Conservation (phyloP, 2,888 invertebrate genomes). For the Cephonodes hylas region DNA sequence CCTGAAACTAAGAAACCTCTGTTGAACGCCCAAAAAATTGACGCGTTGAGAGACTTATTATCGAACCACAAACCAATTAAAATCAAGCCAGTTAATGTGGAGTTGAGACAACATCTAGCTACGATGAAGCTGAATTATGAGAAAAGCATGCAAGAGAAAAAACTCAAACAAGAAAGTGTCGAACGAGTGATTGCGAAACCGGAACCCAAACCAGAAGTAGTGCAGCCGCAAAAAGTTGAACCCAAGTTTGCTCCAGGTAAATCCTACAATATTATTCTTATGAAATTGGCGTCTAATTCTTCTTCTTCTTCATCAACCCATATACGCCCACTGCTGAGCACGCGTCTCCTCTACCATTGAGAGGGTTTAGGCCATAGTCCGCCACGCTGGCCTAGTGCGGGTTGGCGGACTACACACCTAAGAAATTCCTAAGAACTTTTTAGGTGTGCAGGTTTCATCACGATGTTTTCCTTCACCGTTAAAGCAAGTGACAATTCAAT, state of each 20-base stretch:
- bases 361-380: too few species aligned
- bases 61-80: constrained; percentile 75
- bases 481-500: too few species aligned
- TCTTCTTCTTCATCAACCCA: too few species aligned
- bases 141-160: constrained; percentile 54
- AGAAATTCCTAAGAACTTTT: too few species aligned
- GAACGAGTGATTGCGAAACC: constrained; percentile 19
- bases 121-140: constrained; percentile 60
- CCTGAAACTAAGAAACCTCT: constrained; percentile 62
- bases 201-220: constrained; percentile 17
- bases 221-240: constrained; percentile 18
- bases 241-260: constrained; percentile 27
- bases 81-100: constrained; percentile 74
- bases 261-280: too few species aligned
- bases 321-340: too few species aligned
- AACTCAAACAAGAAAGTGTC: constrained; percentile 18
- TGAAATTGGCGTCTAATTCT: too few species aligned
- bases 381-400: too few species aligned
- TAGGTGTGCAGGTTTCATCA: too few species aligned
- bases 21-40: constrained; percentile 74
- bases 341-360: too few species aligned
- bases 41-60: constrained; percentile 73
- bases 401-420: too few species aligned
- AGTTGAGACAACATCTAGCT: constrained; percentile 63
- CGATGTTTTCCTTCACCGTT: too few species aligned